Conservation (phyloP, 2,113 vertebrate species). For the Fulmarus glacialis region DNA sequence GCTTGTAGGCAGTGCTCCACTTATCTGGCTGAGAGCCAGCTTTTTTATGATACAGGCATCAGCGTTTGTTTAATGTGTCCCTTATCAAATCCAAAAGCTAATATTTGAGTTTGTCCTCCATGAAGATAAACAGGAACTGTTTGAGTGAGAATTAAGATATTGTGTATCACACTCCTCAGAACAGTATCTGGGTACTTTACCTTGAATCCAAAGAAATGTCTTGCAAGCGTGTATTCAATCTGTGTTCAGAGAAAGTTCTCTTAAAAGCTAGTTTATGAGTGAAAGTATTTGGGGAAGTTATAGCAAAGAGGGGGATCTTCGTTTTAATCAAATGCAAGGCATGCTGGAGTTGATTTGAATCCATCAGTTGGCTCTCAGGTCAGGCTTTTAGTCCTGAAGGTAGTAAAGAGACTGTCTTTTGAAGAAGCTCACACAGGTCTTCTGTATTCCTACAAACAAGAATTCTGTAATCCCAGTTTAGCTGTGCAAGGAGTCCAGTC, state of each 20-base stretch:
- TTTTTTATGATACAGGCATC: neutral
- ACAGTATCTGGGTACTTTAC: neutral
- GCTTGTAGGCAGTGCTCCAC: neutral
- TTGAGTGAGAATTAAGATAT: slow-evolving; percentile 39
- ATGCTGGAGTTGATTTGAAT: neutral
- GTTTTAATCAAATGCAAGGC: neutral
- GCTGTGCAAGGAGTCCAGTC: neutral
- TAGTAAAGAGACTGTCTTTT: neutral
- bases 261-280: neutral
- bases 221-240: neutral
- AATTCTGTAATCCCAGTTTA: neutral
- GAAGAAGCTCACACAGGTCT: neutral
- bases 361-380: neutral
- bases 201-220: neutral
- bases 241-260: neutral
- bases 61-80: slow-evolving; percentile 21
- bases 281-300: neutral
- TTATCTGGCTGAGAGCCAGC: slow-evolving; percentile 6
- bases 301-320: neutral
- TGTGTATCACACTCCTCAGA: neutral
- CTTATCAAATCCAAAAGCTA: slow-evolving; percentile 43
- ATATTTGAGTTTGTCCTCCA: slow-evolving; percentile 29
- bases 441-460: neutral
- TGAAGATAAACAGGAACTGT: slow-evolving; percentile 26
- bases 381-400: neutral